Conservation (phyloP, 2,113 vertebrate species). For the Microcebus jonahi region DNA sequence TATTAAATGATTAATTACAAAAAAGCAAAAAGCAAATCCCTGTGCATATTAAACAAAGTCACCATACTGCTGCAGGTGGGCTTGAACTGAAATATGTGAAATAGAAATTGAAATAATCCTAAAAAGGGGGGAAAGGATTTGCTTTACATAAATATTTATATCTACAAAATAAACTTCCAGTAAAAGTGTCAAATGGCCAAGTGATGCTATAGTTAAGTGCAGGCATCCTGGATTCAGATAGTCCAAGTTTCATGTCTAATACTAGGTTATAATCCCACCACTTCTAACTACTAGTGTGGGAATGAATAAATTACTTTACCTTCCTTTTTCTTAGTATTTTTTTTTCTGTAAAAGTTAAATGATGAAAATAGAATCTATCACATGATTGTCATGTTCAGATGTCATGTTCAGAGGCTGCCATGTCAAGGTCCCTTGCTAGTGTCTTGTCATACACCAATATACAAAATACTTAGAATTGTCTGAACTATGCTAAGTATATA, state of each 20-base stretch:
- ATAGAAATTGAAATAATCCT: background rate
- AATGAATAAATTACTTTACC: background rate
- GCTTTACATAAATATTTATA: background rate
- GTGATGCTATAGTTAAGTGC: background rate
- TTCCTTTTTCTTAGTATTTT: background rate
- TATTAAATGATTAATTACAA: constrained; percentile 19
- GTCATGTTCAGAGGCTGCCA: background rate
- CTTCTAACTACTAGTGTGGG: background rate
- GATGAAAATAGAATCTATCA: background rate
- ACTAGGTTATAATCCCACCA: background rate
- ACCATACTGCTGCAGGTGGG: background rate
- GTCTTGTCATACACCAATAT: background rate
- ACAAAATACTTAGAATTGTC: background rate
- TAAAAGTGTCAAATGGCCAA: background rate
- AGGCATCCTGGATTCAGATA: background rate
- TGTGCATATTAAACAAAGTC: background rate
- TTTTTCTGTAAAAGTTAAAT: background rate
- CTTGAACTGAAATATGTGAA: background rate
- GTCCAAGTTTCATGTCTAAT: rapidly evolving
- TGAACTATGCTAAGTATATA: background rate
- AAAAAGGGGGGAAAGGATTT: background rate
- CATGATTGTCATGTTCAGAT: background rate
- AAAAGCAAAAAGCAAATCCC: background rate
- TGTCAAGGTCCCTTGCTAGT: rapidly evolving
- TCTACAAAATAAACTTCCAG: background rate